Conservation (phyloP, 1,140 invertebrate species). For the Riptortus pedestris region DNA sequence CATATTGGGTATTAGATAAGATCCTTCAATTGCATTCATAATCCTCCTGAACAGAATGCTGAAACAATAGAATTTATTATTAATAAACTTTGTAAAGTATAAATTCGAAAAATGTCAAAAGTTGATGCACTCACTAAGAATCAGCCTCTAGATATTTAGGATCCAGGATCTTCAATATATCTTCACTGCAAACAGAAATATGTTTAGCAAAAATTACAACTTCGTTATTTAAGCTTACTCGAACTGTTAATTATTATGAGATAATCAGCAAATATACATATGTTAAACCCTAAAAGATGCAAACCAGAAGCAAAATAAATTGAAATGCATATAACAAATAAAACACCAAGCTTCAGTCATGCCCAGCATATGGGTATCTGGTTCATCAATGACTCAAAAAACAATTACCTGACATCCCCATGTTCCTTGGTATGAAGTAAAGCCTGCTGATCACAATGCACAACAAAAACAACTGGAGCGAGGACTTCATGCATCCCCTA, state of each 20-base stretch:
- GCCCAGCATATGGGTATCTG: too few relatives aligned
- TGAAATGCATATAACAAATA: too few relatives aligned
- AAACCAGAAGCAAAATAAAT: too few relatives aligned
- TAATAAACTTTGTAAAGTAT: too few relatives aligned
- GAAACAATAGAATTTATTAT: conserved; percentile 33
- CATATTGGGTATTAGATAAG: conserved; percentile 51
- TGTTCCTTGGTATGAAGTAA: conserved; percentile 41
- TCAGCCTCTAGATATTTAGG: conserved; percentile 58
- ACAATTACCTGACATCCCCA: conserved; percentile 35
- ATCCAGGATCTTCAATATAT: conserved; percentile 48
- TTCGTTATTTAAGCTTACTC: too few relatives aligned
- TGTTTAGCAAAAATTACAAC: too few relatives aligned
- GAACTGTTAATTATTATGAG: too few relatives aligned
- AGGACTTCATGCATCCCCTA: conserved; percentile 76
- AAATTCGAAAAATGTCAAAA: too few relatives aligned
- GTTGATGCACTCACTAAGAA: conserved; percentile 63
- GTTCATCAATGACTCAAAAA: too few relatives aligned
- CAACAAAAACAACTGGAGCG: conserved; percentile 62
- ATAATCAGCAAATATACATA: too few relatives aligned
- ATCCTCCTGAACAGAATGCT: conserved; percentile 60
- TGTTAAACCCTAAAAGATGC: too few relatives aligned
- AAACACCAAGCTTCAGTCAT: too few relatives aligned
- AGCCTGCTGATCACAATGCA: conserved; percentile 59
- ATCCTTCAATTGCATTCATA: conserved; percentile 59
- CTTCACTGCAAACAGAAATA: conserved; percentile 41